Conservation (phyloP, 2,113 vertebrate genomes). For the Xiphorhynchus elegans region DNA sequence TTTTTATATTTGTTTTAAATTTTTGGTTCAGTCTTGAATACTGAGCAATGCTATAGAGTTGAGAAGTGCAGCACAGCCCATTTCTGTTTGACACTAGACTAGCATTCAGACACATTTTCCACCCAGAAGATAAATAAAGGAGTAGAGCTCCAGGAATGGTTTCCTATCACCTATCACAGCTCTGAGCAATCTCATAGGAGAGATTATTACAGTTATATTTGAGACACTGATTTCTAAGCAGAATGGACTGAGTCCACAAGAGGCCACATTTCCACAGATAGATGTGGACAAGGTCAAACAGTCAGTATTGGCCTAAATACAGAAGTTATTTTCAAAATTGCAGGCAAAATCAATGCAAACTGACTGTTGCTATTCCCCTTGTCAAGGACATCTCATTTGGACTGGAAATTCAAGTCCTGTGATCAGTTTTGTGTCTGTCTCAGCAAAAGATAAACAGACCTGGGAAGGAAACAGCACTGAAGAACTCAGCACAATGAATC, state of each 20-base stretch:
- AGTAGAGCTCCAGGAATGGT: background rate
- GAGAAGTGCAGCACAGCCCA: background rate
- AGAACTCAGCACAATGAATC: background rate
- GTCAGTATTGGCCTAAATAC: background rate
- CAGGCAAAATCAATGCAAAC: background rate
- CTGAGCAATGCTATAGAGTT: background rate
- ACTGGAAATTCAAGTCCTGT: background rate
- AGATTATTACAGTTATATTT: background rate
- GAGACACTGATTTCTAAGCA: background rate
- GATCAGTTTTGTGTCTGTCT: background rate
- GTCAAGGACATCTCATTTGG: background rate
- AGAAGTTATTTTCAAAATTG: background rate
- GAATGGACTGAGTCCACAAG: background rate
- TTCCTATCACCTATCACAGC: background rate
- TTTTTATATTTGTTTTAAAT: background rate
- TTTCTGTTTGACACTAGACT: background rate
- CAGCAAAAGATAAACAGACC: background rate
- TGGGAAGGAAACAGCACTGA: background rate
- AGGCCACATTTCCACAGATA: background rate
- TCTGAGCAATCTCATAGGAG: background rate
- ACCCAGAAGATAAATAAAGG: constrained; percentile 38
- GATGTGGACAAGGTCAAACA: background rate
- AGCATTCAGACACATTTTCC: background rate
- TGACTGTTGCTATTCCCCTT: background rate
- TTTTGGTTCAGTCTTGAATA: background rate